phyloP scores from a whole-genome alignment of 2,797 vertebrate species.

The Amblyraja radiata region DNA sequence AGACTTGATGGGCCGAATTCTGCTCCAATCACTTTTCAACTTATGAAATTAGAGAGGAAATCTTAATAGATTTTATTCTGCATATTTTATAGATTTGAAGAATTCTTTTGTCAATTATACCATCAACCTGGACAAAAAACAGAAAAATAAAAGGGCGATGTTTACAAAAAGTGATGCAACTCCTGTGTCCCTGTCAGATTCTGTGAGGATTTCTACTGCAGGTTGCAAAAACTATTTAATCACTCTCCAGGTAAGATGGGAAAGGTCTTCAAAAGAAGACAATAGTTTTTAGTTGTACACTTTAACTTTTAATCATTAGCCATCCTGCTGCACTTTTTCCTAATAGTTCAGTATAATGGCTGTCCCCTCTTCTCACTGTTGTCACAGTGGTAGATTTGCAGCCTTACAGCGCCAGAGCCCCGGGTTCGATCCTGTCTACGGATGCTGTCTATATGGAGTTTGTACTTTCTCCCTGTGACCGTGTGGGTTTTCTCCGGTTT shows the following conservation, averaged over 20 bases:
- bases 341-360: not conserved
- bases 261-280: not conserved
- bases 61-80: not conserved
- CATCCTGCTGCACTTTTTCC: not conserved
- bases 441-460: too few relatives aligned
- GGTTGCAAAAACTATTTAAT: not conserved
- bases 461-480: too few relatives aligned
- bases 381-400: too few relatives aligned
- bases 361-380: too few relatives aligned
- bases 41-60: not conserved
- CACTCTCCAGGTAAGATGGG: slow-evolving; percentile 9
- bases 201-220: not conserved
- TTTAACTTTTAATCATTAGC: not conserved
- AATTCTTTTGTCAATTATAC: slow-evolving; percentile 46
- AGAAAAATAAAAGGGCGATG: slow-evolving; percentile 52
- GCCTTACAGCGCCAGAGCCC: too few relatives aligned
- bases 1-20: too few relatives aligned
- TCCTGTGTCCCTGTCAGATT: not conserved
- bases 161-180: slow-evolving; percentile 39
- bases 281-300: not conserved
- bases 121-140: slow-evolving; percentile 55
- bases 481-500: too few relatives aligned
- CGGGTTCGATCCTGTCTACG: too few relatives aligned
- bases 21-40: too few relatives aligned
- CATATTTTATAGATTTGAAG: not conserved